Evolutionary conservation across 2,797 vertebrate species (phyloP).

Genomic region (Podarcis lilfordi): DNA sequence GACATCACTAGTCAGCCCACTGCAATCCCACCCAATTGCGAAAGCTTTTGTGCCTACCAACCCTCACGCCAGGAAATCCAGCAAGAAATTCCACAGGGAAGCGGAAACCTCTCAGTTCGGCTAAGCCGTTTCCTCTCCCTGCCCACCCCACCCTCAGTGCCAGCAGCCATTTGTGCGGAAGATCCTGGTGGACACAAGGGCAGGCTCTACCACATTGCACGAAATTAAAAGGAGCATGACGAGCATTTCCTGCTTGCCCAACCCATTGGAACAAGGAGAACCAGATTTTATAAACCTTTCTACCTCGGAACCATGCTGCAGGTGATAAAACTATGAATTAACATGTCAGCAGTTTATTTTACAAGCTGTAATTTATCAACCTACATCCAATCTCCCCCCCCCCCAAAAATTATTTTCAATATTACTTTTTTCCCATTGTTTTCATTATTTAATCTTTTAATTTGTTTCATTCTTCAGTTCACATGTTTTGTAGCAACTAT

Average conservation of each 20-base stretch:
- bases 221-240: not conserved
- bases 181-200: not conserved
- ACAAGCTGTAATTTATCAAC: not conserved
- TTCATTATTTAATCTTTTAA: not conserved
- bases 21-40: conserved; percentile 46
- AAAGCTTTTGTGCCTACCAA: not conserved
- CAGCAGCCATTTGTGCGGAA: not conserved
- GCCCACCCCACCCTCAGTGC: not conserved
- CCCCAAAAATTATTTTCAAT: not conserved
- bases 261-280: not conserved
- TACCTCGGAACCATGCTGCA: not conserved
- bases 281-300: not conserved
- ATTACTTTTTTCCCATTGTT: not conserved
- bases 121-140: no score
- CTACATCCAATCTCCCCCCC: not conserved
- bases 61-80: conserved; percentile 41
- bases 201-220: not conserved
- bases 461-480: not conserved
- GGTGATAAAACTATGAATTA: not conserved
- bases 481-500: no score
- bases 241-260: accelerated
- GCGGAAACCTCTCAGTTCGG: not conserved
- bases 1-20: conserved; percentile 70
- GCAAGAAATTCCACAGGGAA: accelerated
- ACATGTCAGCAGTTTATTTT: not conserved